Evolutionary conservation across 1,140 invertebrate species (phyloP), one percentile per base, ranked within the genome.

Genomic region (Drosophila orosa): DNA sequence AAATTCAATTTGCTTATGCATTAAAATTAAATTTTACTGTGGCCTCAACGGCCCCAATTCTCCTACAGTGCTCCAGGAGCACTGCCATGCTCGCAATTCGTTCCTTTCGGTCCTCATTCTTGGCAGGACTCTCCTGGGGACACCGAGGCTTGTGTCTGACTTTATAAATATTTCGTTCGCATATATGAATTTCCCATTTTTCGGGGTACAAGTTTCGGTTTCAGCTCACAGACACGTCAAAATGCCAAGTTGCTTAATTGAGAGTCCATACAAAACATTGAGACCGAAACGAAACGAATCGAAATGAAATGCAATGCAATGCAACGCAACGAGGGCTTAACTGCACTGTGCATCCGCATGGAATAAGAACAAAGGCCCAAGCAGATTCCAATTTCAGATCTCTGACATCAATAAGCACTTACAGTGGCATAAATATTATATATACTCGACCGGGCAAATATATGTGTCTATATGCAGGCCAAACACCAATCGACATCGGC

Each of bases 401-500:
- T 86, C 75, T 86, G 78, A 87, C 83, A 86, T 87, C 83, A 86
- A 86, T 86, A 86, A 83, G 83, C 83, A 86, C 83, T 87, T 83
- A 66, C 74, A 62, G 63, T 58, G 79, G 75, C 79, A 86, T 87
- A 86, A 87, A 86, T 87, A 87, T 86, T 73, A 87, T 82, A 87
- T 82, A 78, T 52, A 45, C 45, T 59, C 40, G 71, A 63, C 31
- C 40, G 47, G 58, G 65, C 44, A 56, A 55, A 78, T 67, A 75
- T 59, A 63, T n/a, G 54, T 48, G 66, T 27, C 50, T 22, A 56
- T 48, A 54, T 39, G 68, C 54, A 55, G 40, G 37, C 22, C 50
- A 69, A 71, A 71, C 65, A 71, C 50, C 68, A 69, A 71, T 48
- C 42, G 65, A 71, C 66, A 71, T 71, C 65, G 66, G 47, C 63